Evolutionary conservation across 2,113 vertebrate genomes (phyloP), one percentile per base, ranked within the genome.

Genomic region (Neotoma lepida): DNA sequence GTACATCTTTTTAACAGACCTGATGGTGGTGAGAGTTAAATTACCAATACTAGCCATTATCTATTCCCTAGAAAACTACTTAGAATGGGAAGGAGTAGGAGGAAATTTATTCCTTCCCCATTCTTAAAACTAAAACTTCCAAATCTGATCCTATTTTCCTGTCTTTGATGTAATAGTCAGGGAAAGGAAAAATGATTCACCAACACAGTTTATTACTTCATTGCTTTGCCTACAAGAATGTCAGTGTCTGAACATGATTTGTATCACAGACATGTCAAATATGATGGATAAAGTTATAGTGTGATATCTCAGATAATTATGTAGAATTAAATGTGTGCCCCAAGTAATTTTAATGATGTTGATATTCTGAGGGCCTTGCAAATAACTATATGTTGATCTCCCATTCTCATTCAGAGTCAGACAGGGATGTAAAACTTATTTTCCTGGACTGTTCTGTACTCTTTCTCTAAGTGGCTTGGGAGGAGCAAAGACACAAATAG

Each of bases 351-450:
- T 10, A 18, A 77, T 2, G 20, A 7, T 54, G 54, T 0, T 39
- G 14, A 17, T 1, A 22, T 68, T 8, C 22, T n/a, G 70, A 74
- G 22, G 17, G 5, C 2, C 26, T 66, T 46, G 1, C 24, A 90
- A 63, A 56, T 88, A 15, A 68, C n/a, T 70, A 1, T 46, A 9
- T 51, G 1, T 24, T 35, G 0, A 54, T 76, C 17, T 4, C 4
- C 9, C 64, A 7, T n/a, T 92, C 18, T n/a, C 64, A 7, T n/a
- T 92, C 18, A 33, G 28, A 91, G 6, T 74, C 1, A 28, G 44
- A 49, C 0, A 71, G 9, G 0, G 51, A 0, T 39, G 0, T 2
- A 81, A 61, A 54, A 10, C 9, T 14, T 78, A 0, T 17, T 58
- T 89, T 91, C n/a, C 22, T 26, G 68, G 39, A 30, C 1, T 68